Base-by-base conservation (phyloP, 1,140 invertebrate species). In the Manduca sexta region DNA sequence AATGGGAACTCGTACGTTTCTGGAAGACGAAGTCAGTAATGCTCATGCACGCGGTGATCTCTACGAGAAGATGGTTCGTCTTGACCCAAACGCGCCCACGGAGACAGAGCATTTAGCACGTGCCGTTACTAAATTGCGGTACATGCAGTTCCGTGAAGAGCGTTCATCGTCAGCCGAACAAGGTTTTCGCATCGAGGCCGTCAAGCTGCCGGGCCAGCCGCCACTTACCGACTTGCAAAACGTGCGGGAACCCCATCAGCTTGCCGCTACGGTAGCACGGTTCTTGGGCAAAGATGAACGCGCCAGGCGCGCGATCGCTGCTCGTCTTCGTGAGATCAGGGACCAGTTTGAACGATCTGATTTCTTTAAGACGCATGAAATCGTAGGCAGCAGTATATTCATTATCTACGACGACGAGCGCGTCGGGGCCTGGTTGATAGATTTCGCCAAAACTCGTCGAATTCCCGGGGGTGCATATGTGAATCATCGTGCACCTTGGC, bases 111-210 rank as follows among this genome's bases (percentile, higher is more conserved):
- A 94, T 60, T 84, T 88, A 29, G 77, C 88, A 0, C 87, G 91
- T 52, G 95, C 95, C 2, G 93, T 98, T 4, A 97, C 96, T 1
- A 98, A 98, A 86, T 87, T 97, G 49, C 90, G 96, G 11, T 98
- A 98, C 83, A 98, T 98, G 95, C 93, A 95, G 71, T 99, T 98
- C 85, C 88, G 97, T 30, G 97, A 99, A 83, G 88, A 94, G 50
- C 93, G 97, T 67, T 98, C 95, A 52, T 98, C 97, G 1, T 96
- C 96, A 0, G 94, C 95, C 30, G 92, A 92, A 41, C 92, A 98
- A 57, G 97, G 97, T 1, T 99, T 99, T 75, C 87, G 98, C 54
- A 97, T 99, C 55, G 98, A 99, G 86, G 98, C 96, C 14, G 93
- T 99, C 79, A 97, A 97, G 84, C 86, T 93, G 50, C 90, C 93